phyloP scores from a whole-genome alignment of 2,888 invertebrate species.

The Drosophila aldrichi region DNA sequence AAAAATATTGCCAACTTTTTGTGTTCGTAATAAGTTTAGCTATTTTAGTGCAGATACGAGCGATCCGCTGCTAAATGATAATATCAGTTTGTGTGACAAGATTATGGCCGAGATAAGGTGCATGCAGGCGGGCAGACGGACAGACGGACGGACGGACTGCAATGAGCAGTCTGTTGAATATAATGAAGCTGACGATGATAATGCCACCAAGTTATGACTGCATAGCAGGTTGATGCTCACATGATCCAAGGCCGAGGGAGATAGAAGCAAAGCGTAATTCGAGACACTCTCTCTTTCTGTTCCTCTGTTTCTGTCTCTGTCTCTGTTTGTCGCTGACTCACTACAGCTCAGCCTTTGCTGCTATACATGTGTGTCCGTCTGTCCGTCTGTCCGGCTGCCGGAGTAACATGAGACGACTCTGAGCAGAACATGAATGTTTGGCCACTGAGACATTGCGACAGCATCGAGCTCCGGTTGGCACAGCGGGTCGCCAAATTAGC shows the following conservation, averaged over 20 bases:
- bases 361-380: neutral
- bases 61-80: slow-evolving; percentile 43
- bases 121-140: neutral
- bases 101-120: slow-evolving; percentile 32
- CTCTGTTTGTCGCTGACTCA: slow-evolving; percentile 5
- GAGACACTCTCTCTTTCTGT: slow-evolving; percentile 18
- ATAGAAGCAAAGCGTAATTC: slow-evolving; percentile 32
- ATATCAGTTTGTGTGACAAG: slow-evolving; percentile 47
- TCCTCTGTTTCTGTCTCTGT: neutral
- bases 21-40: slow-evolving; percentile 26
- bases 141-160: neutral
- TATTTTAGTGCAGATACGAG: slow-evolving; percentile 25
- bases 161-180: slow-evolving; percentile 11
- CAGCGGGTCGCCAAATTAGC: slow-evolving; percentile 71
- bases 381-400: neutral
- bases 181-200: slow-evolving; percentile 42
- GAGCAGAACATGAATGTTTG: slow-evolving; percentile 35
- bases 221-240: slow-evolving; percentile 28
- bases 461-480: slow-evolving; percentile 38
- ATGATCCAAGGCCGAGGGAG: neutral
- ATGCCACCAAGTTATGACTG: slow-evolving; percentile 40
- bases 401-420: slow-evolving; percentile 30
- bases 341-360: neutral
- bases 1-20: slow-evolving; percentile 15
- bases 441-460: slow-evolving; percentile 12